Evolutionary conservation across 2,888 invertebrate genomes (phyloP).

Genomic region (Mycogona germanica): DNA sequence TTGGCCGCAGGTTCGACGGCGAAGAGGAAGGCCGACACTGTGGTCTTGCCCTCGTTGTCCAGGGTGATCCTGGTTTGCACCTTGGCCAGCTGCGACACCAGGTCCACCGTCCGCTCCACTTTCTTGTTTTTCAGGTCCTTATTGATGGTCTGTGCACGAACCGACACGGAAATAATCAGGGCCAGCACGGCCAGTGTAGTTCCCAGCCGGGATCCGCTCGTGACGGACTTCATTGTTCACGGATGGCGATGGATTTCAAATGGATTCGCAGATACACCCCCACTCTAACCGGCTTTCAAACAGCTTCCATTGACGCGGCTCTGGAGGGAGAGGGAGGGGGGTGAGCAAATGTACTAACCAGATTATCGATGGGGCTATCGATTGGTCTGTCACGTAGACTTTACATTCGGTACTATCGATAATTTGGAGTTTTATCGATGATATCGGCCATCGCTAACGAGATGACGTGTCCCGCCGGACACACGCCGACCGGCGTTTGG

Average conservation of each 20-base stretch:
- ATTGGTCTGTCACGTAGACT: too few relatives aligned
- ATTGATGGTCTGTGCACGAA: slow-evolving; percentile 15
- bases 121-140: slow-evolving; percentile 40
- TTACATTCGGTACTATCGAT: too few relatives aligned
- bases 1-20: slow-evolving; percentile 51
- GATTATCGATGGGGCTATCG: too few relatives aligned
- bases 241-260: slow-evolving; percentile 4
- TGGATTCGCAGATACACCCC: not conserved
- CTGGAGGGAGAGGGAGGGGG: too few relatives aligned
- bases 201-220: not conserved
- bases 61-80: slow-evolving; percentile 62
- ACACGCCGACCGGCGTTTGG: too few relatives aligned
- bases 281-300: not conserved
- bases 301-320: not conserved
- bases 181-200: not conserved
- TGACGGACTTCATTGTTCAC: not conserved
- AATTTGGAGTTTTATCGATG: too few relatives aligned
- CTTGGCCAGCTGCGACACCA: slow-evolving; percentile 80
- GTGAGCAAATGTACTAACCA: too few relatives aligned
- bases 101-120: slow-evolving; percentile 74
- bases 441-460: too few relatives aligned
- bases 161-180: slow-evolving; percentile 8
- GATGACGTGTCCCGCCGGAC: too few relatives aligned
- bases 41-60: slow-evolving; percentile 65
- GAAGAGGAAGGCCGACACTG: slow-evolving; percentile 56